Base-by-base conservation (phyloP, 2,797 vertebrate species). In the Coilia nasus region DNA sequence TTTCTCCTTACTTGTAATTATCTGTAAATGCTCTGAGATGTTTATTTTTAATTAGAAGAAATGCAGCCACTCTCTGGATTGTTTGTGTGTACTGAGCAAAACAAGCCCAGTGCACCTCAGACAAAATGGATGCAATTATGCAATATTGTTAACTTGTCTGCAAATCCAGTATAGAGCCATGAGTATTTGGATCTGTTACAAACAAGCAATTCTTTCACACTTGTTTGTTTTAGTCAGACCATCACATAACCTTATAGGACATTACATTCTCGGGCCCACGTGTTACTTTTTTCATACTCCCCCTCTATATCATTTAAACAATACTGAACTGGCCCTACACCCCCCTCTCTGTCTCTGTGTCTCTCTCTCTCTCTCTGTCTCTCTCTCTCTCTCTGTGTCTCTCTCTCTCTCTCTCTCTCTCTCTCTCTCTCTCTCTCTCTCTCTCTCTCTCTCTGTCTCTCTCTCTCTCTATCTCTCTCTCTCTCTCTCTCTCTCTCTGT, bases 361-460 rank as follows among this genome's bases (percentile, higher is more conserved):
- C 44, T 28, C n/a, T 60, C 35, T 75, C 23, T 47, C 35, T 31
- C 64, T 46, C 23, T 9, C 5, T 31, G 35, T 2, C 10, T 82
- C 62, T 57, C 35, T 6, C 86, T 91, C 81, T 1, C 3, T 81
- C 47, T 57, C 75, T n/a, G n/a, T n/a, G n/a, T 35, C 2, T 44
- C 23, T 41, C 35, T 41, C 35, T 41, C 35, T 41, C 35, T 41
- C 35, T 41, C 35, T 41, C 35, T 41, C 35, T 41, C 35, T 41
- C 35, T 41, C 35, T 41, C 35, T 41, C 35, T 41, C 35, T 41
- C 35, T 41, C 35, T 41, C 62, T 59, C 2, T 0, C 0, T 64
- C 17, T 21, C 2, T 82, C 6, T 83, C n/a, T 14, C 85, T 91
- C 83, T n/a, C n/a, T n/a, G n/a, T n/a, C n/a, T n/a, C n/a, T 75